These are phyloP conservation scores for Campoplex capitator DNA, from an alignment of 2,888 invertebrate species.

Conservation along the genomic window DNA sequence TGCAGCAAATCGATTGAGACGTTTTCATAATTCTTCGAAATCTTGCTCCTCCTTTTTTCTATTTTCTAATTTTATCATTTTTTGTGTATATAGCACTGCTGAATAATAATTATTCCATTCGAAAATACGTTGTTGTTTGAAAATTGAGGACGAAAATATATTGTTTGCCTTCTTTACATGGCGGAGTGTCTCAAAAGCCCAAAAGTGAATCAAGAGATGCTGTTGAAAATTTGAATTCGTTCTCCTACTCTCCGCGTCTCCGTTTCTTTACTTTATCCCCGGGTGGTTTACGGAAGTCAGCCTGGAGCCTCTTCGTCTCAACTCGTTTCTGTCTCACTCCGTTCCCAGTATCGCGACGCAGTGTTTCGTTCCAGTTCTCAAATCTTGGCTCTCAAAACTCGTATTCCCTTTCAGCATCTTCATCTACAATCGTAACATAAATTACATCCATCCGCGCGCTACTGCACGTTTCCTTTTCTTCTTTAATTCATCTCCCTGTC, in stretches of 20 bases:
- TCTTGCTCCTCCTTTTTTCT: too few relatives aligned
- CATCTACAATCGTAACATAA: conserved; percentile 35
- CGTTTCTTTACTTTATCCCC: background rate
- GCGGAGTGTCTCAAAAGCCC: background rate
- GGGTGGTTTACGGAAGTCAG: background rate
- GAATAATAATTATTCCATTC: too few relatives aligned
- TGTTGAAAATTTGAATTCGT: background rate
- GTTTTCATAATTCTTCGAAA: too few relatives aligned
- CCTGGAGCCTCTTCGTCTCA: background rate
- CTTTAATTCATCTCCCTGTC: background rate
- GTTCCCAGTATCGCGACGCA: too few relatives aligned
- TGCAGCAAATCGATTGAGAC: too few relatives aligned
- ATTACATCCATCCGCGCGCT: conserved; percentile 39
- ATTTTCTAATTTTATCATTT: too few relatives aligned
- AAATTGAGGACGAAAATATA: too few relatives aligned
- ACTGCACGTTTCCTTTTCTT: conserved; percentile 41
- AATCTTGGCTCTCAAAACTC: background rate
- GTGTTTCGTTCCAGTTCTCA: too few relatives aligned
- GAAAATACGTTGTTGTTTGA: too few relatives aligned
- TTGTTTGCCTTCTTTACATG: too few relatives aligned
- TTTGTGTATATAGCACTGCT: too few relatives aligned
- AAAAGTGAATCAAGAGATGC: background rate
- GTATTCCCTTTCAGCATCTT: background rate
- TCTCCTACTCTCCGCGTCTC: background rate
- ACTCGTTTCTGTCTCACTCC: too few relatives aligned